These are phyloP conservation scores for Rousettus leschenaultii DNA, from an alignment of 2,113 vertebrate genomes.

Conservation along the genomic window DNA sequence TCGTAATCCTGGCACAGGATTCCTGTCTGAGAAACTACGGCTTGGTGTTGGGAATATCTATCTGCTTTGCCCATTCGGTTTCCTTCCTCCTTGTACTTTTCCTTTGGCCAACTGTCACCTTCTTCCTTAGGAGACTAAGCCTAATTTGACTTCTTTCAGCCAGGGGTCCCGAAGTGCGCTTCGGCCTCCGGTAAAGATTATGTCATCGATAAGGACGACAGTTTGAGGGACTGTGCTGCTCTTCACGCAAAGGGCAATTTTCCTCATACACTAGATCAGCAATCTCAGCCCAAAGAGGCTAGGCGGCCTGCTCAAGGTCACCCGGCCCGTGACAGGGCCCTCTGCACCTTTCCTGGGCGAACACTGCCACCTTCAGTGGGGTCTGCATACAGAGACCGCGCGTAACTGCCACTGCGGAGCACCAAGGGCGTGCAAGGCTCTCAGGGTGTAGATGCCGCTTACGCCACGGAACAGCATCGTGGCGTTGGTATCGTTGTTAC, in stretches of 20 bases:
- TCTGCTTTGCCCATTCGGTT: not conserved
- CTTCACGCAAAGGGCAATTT: not conserved
- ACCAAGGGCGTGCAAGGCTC: not conserved
- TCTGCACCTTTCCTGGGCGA: not conserved
- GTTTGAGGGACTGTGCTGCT: not conserved
- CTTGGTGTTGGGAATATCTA: not conserved
- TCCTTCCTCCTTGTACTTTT: not conserved
- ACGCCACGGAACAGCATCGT: not conserved
- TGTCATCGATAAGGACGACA: not conserved
- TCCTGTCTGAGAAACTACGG: not conserved
- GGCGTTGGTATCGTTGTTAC: not conserved
- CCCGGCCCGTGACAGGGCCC: not conserved
- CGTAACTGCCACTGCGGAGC: not conserved
- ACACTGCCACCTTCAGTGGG: not conserved
- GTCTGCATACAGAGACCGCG: not conserved
- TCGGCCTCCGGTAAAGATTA: not conserved
- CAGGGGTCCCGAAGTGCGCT: not conserved
- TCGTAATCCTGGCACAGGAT: not conserved
- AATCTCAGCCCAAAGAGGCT: not conserved
- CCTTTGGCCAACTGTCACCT: not conserved
- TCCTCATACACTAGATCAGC: not conserved
- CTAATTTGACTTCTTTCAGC: not conserved
- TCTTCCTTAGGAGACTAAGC: not conserved
- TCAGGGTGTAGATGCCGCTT: not conserved
- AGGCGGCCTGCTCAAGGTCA: not conserved